These are phyloP conservation scores for Alauda arvensis DNA, from an alignment of 2,797 vertebrate species.

Conservation along the genomic window DNA sequence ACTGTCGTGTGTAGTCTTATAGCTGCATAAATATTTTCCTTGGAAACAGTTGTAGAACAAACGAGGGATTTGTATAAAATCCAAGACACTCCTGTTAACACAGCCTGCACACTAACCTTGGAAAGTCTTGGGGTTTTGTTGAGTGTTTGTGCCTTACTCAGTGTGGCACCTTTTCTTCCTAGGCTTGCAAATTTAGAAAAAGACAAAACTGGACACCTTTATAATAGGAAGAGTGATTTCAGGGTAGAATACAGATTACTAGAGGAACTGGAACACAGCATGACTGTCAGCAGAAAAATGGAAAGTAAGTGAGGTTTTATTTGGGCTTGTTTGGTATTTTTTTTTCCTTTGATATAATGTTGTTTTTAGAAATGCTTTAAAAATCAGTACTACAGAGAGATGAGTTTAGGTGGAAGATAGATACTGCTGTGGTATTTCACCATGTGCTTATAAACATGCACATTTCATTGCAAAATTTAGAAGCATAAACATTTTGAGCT, in stretches of 20 bases:
- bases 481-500: not conserved
- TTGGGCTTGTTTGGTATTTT: not conserved
- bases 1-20: not conserved
- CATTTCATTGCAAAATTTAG: not conserved
- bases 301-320: constrained; percentile 76
- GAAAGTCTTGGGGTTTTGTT: not conserved
- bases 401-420: not conserved
- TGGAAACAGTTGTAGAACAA: not conserved
- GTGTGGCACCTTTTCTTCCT: not conserved
- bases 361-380: not conserved
- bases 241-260: constrained; percentile 72
- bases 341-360: not conserved
- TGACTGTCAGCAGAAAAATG: constrained; percentile 74
- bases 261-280: constrained; percentile 76
- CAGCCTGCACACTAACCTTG: not conserved
- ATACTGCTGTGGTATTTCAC: not conserved
- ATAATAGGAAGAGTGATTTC: constrained; percentile 78
- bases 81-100: not conserved
- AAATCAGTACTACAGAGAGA: not conserved
- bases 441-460: not conserved
- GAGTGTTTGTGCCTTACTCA: not conserved
- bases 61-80: not conserved
- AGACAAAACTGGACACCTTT: constrained; percentile 73
- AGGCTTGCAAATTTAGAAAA: constrained; percentile 86
- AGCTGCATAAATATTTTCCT: not conserved